phyloP scores from a whole-genome alignment of 2,113 vertebrate genomes.

The Hystrix cristata region DNA sequence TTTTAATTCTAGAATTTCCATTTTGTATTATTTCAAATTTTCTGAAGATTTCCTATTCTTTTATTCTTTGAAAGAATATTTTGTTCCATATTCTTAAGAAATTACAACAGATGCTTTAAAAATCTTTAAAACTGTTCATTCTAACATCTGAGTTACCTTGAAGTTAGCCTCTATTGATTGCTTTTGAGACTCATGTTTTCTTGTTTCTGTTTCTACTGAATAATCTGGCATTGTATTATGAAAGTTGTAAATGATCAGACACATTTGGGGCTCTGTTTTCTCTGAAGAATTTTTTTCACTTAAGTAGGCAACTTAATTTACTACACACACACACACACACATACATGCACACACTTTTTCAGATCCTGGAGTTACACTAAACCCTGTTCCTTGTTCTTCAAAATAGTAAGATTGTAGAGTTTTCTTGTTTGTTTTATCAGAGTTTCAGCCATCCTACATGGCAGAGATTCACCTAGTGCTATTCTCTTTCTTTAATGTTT shows the following conservation, averaged over 20 bases:
- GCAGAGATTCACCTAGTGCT: background rate
- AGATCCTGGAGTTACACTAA: background rate
- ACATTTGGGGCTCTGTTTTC: background rate
- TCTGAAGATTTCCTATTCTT: background rate
- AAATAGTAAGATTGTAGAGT: background rate
- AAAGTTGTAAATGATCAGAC: background rate
- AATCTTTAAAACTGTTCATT: background rate
- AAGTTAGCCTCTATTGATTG: background rate
- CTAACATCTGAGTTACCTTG: background rate
- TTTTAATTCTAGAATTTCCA: background rate
- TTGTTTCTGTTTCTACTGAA: background rate
- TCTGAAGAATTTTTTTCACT: background rate
- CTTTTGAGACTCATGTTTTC: background rate
- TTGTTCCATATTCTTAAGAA: background rate
- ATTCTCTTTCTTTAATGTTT: background rate
- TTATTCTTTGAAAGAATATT: constrained; percentile 19
- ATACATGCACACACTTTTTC: background rate
- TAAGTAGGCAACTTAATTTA: background rate
- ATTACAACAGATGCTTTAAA: background rate
- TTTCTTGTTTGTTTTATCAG: background rate
- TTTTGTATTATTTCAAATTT: background rate
- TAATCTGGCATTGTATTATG: background rate
- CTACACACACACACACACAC: background rate
- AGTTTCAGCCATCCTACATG: background rate
- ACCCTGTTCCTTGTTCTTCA: background rate